These are phyloP conservation scores for Aromia moschata DNA, from an alignment of 2,888 invertebrate genomes.

Conservation along the genomic window DNA sequence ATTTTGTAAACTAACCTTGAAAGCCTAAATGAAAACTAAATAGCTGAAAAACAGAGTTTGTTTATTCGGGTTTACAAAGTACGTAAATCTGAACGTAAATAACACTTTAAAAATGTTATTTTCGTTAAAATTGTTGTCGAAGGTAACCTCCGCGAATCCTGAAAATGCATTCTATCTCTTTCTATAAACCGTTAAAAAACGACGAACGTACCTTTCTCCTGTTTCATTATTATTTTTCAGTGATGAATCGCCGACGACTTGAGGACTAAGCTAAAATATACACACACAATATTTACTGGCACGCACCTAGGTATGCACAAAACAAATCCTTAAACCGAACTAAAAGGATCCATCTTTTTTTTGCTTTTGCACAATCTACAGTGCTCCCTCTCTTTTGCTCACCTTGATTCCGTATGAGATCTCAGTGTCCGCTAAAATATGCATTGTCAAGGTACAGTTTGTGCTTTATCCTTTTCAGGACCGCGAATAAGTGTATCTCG, in stretches of 20 bases:
- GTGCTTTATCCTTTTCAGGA: slow-evolving; percentile 43
- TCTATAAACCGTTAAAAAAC: neutral
- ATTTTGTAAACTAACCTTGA: too few species aligned
- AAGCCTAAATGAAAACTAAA: too few species aligned
- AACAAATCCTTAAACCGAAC: slow-evolving; percentile 47
- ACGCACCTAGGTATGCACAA: slow-evolving; percentile 39
- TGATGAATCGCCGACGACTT: neutral
- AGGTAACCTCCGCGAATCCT: too few species aligned
- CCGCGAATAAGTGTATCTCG: slow-evolving; percentile 31
- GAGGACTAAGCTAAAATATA: slow-evolving; percentile 4
- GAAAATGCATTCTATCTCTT: neutral
- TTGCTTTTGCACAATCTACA: slow-evolving; percentile 24
- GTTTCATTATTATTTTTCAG: slow-evolving; percentile 9
- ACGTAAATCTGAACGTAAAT: too few species aligned
- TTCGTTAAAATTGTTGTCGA: too few species aligned
- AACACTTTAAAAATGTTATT: too few species aligned
- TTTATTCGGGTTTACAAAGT: too few species aligned
- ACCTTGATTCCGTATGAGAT: slow-evolving; percentile 26
- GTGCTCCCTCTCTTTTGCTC: slow-evolving; percentile 33
- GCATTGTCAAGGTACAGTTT: slow-evolving; percentile 51
- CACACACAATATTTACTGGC: slow-evolving; percentile 11
- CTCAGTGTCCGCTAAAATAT: slow-evolving; percentile 37
- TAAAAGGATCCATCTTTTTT: slow-evolving; percentile 38
- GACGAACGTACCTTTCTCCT: slow-evolving; percentile 1
- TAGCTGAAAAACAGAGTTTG: too few species aligned